Evolutionary conservation across 2,797 vertebrate species (phyloP).

Genomic region (Ispidina lecontei): DNA sequence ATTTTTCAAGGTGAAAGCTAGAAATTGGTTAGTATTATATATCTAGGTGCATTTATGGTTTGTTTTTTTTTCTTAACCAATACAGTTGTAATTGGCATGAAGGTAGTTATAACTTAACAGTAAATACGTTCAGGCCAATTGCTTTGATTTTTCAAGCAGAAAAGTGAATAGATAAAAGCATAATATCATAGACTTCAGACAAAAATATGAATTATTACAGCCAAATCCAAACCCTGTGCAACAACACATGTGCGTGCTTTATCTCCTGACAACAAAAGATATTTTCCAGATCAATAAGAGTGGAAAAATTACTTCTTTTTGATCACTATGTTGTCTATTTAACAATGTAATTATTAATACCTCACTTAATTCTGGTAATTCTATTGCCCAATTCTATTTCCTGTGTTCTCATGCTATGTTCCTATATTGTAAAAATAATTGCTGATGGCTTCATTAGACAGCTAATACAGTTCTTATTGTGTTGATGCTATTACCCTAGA

Average conservation of each 20-base stretch:
- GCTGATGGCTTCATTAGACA: slow-evolving; percentile 12
- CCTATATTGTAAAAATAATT: slow-evolving; percentile 16
- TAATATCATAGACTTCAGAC: neutral
- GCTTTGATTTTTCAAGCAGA: neutral
- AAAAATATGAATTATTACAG: neutral
- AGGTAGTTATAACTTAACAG: neutral
- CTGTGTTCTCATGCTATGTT: neutral
- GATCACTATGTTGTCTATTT: neutral
- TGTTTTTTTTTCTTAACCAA: neutral
- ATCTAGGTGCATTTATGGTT: neutral
- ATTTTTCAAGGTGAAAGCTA: neutral
- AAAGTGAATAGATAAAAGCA: neutral
- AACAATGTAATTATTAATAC: neutral
- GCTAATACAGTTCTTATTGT: neutral
- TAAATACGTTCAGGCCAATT: neutral
- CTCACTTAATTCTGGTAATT: neutral
- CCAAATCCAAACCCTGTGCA: neutral
- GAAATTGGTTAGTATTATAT: neutral
- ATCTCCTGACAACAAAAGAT: neutral
- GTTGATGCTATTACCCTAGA: neutral
- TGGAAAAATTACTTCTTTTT: neutral
- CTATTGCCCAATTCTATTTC: neutral
- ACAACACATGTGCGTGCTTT: neutral
- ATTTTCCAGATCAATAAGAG: neutral
- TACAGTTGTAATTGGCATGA: neutral